Conservation (phyloP, 2,113 vertebrate genomes). For the Hippoglossus stenolepis region DNA sequence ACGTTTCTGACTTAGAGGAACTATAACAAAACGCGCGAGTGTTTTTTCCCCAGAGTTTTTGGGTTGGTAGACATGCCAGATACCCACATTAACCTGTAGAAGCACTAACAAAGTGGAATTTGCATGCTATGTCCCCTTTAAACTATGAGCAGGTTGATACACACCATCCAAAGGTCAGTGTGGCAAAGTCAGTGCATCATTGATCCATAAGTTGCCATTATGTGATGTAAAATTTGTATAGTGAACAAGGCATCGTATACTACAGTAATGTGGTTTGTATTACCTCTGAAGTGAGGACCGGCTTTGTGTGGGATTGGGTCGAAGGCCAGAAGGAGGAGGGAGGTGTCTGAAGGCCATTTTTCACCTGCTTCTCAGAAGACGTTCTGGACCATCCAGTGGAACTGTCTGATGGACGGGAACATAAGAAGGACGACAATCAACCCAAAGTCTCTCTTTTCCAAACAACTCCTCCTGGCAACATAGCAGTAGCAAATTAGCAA, state of each 20-base stretch:
- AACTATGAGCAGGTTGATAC: not conserved
- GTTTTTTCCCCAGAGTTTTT: no score
- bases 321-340: constrained; percentile 75
- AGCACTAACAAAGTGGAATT: no score
- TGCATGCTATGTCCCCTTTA: no score
- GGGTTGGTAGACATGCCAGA: no score
- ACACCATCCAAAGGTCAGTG: no score
- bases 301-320: constrained; percentile 57
- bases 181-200: not conserved
- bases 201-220: no score
- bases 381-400: constrained; percentile 83
- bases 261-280: not conserved
- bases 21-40: no score
- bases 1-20: no score
- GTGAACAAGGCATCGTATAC: not conserved
- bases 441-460: not conserved
- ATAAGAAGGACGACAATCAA: not conserved
- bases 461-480: not conserved
- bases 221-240: not conserved
- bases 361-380: constrained; percentile 84
- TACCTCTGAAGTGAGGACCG: constrained; percentile 80
- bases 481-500: not conserved
- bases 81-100: no score
- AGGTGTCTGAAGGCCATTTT: constrained; percentile 83
- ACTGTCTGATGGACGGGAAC: constrained; percentile 82